These are phyloP conservation scores for Clarias pachynema DNA, from an alignment of 2,797 vertebrate species.

Conservation along the genomic window DNA sequence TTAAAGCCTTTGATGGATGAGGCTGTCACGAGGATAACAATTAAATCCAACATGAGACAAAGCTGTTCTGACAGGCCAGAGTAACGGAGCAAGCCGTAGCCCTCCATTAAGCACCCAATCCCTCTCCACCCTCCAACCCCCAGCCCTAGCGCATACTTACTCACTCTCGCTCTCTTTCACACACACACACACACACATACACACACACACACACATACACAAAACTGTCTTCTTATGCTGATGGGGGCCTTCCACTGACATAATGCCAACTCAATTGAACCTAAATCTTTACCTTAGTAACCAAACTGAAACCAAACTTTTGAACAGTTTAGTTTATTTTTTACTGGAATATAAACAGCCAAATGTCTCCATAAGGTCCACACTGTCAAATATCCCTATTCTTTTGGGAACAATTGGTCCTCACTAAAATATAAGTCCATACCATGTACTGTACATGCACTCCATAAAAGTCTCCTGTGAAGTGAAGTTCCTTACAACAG, in stretches of 20 bases:
- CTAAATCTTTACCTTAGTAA: background rate
- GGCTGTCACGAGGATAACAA: conserved; percentile 99
- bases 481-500: conserved; percentile 8
- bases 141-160: conserved; percentile 17
- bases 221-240: background rate
- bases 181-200: conserved; percentile 40
- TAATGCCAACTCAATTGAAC: background rate
- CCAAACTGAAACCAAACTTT: background rate
- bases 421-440: background rate
- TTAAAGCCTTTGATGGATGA: conserved; percentile 99
- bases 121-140: background rate
- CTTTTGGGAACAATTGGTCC: background rate
- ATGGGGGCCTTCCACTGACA: background rate
- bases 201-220: conserved; percentile 28
- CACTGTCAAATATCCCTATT: background rate
- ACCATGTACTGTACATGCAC: background rate
- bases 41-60: conserved; percentile 99
- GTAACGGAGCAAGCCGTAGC: conserved; percentile 89
- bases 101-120: conserved; percentile 57
- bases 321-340: background rate
- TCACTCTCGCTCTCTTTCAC: conserved; percentile 30
- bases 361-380: background rate
- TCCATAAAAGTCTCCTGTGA: background rate
- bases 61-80: conserved; percentile 98
- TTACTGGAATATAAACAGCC: background rate